These are phyloP conservation scores for Sebastes goodei DNA, from an alignment of 2,797 vertebrate species.

Conservation along the genomic window DNA sequence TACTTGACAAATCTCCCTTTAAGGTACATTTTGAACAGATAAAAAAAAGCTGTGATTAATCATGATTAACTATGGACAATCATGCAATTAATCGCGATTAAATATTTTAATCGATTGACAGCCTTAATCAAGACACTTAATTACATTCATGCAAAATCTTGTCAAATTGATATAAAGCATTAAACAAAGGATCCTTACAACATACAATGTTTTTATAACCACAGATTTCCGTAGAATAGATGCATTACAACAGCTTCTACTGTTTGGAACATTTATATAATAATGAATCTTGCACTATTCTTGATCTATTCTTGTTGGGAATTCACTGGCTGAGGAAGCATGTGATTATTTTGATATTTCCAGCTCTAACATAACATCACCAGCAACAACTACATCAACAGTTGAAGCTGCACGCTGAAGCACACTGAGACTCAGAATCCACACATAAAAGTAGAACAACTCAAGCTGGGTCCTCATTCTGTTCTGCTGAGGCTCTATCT, in stretches of 20 bases:
- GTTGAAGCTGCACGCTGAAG: not conserved
- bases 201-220: not conserved
- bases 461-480: not conserved
- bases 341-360: not conserved
- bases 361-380: not conserved
- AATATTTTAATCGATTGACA: no score
- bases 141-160: not conserved
- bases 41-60: no score
- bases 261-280: not conserved
- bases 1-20: no score
- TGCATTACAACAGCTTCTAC: not conserved
- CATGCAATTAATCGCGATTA: no score
- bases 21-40: no score
- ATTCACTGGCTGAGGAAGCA: not conserved
- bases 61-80: no score
- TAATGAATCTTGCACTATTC: not conserved
- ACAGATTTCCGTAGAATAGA: not conserved
- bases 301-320: not conserved
- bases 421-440: not conserved
- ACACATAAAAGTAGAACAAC: conserved; percentile 1
- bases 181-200: not conserved
- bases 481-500: not conserved
- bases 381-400: not conserved
- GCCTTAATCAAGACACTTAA: not conserved
- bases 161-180: not conserved